Conservation (phyloP, 1,140 invertebrate genomes). For the Archivesica marissinica region DNA sequence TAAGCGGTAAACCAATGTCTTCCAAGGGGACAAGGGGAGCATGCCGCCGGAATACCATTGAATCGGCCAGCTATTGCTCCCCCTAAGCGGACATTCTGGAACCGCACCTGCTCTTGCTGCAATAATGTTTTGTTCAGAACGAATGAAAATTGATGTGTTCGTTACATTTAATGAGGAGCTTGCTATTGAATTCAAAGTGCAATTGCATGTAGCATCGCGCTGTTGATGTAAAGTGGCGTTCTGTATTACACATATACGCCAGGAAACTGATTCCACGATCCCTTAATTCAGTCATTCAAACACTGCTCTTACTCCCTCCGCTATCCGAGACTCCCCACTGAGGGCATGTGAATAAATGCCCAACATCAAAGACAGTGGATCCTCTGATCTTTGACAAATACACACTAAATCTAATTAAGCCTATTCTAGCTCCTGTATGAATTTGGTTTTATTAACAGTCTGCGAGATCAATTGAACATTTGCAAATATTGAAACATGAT, state of each 20-base stretch:
- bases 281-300: background rate
- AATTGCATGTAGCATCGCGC: background rate
- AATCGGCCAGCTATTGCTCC: too few species aligned
- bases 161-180: too few species aligned
- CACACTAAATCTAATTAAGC: slow-evolving; percentile 40
- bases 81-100: too few species aligned
- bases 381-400: slow-evolving; percentile 30
- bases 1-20: too few species aligned
- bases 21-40: too few species aligned
- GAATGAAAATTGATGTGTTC: too few species aligned
- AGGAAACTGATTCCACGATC: background rate
- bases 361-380: slow-evolving; percentile 8
- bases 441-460: slow-evolving; percentile 26
- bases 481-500: slow-evolving; percentile 22
- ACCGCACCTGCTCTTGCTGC: too few species aligned
- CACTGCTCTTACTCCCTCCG: background rate
- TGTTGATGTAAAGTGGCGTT: background rate
- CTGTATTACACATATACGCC: background rate
- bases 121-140: too few species aligned
- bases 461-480: slow-evolving; percentile 26
- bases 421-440: slow-evolving; percentile 8
- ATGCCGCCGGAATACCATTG: too few species aligned
- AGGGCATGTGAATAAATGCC: background rate
- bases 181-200: slow-evolving; percentile 1
- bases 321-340: slow-evolving; percentile 6